These are phyloP conservation scores for Protonemura montana DNA, from an alignment of 2,888 invertebrate genomes.

Conservation along the genomic window DNA sequence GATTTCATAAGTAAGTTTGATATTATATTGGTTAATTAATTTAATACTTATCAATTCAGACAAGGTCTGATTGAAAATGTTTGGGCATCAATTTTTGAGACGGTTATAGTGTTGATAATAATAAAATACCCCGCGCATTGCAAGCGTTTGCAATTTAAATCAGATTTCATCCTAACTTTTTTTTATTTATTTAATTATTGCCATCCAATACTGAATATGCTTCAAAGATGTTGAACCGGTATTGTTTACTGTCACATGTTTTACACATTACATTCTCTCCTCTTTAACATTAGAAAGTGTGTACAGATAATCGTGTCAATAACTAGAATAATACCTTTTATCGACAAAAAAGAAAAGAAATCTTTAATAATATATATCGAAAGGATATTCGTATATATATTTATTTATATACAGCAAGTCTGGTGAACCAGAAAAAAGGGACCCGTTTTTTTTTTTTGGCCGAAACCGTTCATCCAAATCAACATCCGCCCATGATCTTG, in stretches of 20 bases:
- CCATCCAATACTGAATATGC: too few relatives aligned
- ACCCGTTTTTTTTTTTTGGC: neutral
- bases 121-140: too few relatives aligned
- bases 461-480: neutral
- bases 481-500: neutral
- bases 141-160: too few relatives aligned
- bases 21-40: conserved; percentile 4
- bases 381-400: neutral
- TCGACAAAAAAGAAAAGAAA: neutral
- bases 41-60: neutral
- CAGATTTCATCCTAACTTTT: too few relatives aligned
- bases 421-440: conserved; percentile 2
- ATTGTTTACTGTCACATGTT: too few relatives aligned
- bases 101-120: too few relatives aligned
- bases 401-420: neutral
- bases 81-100: too few relatives aligned
- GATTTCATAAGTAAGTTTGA: conserved; percentile 38
- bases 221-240: too few relatives aligned
- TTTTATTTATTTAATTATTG: too few relatives aligned
- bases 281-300: too few relatives aligned
- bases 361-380: neutral
- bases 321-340: neutral
- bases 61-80: neutral
- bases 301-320: too few relatives aligned
- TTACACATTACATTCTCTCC: too few relatives aligned